phyloP scores from a whole-genome alignment of 1,140 invertebrate genomes.

The Aphaenogaster floridana region DNA sequence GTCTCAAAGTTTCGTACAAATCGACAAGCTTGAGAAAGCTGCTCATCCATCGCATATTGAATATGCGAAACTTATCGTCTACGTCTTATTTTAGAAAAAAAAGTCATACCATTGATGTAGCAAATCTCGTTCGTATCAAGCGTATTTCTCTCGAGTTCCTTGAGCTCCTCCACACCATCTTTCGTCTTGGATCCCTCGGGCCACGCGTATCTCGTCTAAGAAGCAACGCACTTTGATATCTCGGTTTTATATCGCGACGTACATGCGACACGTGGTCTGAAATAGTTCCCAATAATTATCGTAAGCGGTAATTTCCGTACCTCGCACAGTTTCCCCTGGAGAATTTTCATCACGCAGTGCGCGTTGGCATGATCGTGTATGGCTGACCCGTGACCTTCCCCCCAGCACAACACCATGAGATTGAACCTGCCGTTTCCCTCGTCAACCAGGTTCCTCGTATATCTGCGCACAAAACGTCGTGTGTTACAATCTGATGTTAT shows the following conservation, averaged over 20 bases:
- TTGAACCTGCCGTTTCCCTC: conserved; percentile 99
- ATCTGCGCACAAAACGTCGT: conserved; percentile 88
- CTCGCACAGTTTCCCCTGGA: conserved; percentile 91
- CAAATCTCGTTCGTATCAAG: conserved; percentile 93
- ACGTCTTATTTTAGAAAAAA: neutral
- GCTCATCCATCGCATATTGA: neutral
- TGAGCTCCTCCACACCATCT: conserved; percentile 84
- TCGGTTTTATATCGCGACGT: conserved; percentile 6
- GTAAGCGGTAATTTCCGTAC: conserved; percentile 76
- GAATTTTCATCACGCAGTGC: conserved; percentile 99
- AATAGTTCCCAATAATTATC: conserved; percentile 10
- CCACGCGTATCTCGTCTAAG: conserved; percentile 91
- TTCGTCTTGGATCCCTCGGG: conserved; percentile 85
- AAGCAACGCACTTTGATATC: neutral
- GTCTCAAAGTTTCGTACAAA: neutral
- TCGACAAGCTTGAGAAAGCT: neutral
- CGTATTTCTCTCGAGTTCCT: conserved; percentile 89
- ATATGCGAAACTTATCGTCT: neutral
- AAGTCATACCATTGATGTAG: conserved; percentile 96
- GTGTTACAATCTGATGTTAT: neutral
- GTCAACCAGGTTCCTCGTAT: conserved; percentile 97
- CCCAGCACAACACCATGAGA: conserved; percentile 99
- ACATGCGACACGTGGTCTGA: neutral
- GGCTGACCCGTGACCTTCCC: conserved; percentile 96
- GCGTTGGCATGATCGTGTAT: conserved; percentile 99